phyloP scores from a whole-genome alignment of 2,113 vertebrate genomes.

The Guaruba guarouba region DNA sequence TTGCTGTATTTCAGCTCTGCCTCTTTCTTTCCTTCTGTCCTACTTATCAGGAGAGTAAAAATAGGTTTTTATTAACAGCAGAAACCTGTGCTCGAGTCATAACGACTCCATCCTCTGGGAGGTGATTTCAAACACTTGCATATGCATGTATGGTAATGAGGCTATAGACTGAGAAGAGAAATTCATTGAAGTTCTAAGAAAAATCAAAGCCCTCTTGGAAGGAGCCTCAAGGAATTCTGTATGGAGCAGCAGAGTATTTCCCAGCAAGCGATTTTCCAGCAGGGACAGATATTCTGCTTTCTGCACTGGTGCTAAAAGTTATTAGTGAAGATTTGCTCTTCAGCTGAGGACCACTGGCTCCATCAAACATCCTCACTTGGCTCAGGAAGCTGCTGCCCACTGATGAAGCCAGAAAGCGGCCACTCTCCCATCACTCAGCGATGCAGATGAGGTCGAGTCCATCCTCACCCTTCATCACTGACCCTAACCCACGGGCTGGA shows the following conservation, averaged over 20 bases:
- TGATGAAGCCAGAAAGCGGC: neutral
- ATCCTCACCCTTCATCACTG: neutral
- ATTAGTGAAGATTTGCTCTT: neutral
- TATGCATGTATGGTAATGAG: slow-evolving; percentile 63
- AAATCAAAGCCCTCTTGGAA: slow-evolving; percentile 61
- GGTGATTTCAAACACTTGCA: slow-evolving; percentile 62
- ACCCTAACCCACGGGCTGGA: neutral
- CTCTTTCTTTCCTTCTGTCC: slow-evolving; percentile 41
- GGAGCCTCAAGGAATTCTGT: slow-evolving; percentile 47
- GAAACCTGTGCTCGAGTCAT: slow-evolving; percentile 61
- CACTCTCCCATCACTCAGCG: fast-evolving
- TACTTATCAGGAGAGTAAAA: slow-evolving; percentile 66
- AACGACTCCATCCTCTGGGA: slow-evolving; percentile 60
- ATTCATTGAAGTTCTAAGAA: slow-evolving; percentile 69
- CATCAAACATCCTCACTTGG: neutral
- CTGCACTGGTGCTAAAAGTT: neutral
- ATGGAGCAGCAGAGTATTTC: slow-evolving; percentile 12
- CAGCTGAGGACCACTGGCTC: neutral
- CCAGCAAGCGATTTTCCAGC: slow-evolving; percentile 34
- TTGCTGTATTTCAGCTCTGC: slow-evolving; percentile 34
- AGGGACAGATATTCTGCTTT: neutral
- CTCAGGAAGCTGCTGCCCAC: neutral
- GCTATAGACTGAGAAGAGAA: slow-evolving; percentile 32
- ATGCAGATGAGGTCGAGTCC: neutral
- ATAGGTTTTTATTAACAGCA: slow-evolving; percentile 64